Evolutionary conservation across 2,113 vertebrate species (phyloP), one percentile per base, ranked within the genome.

Genomic region (Takifugu flavidus): DNA sequence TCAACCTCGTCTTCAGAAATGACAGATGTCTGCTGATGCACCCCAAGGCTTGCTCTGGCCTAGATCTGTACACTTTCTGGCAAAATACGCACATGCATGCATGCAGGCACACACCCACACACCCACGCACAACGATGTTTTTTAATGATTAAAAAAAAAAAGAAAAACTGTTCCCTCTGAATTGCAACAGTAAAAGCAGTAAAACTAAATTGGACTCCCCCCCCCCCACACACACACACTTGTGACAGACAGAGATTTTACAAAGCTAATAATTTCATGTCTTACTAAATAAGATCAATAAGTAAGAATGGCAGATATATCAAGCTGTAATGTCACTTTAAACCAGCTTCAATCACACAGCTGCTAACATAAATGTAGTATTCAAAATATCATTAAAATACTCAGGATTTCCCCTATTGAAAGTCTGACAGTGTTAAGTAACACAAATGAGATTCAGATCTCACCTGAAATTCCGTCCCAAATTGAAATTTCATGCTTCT

Each of bases 41-140:
- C 77, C 86, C 68, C 42, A 13, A 78, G 79, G 81, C 81, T 65
- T 51, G n/a, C 28, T 77, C 67, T 82, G 83, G 60, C 84, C 84
- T 67, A 87, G 79, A 82, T 88, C 77, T 70, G 54, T 56, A 55
- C 54, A 57, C 25, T 46, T 44, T 26, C 65, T 44, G 20, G 53
- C 49, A 65, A 53, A 67, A 61, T 44, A 39, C 56, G 13, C 15
- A 20, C 15, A 25, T 2, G 7, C 49, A 56, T 1, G 6, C 4
- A 12, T 4, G 1, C 4, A n/a, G 39, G 28, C 54, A 49, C 47
- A 49, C 47, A 49, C 47, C 20, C 47, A 20, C 14, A 15, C 46
- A 59, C 13, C 57, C 5, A 47, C 46, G 14, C 44, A 46, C 44
- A 58, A 8, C 56, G 20, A 20, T 13, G 20, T 20, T 20, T 20